Percentiles rank a stretch among this genome's conserved stretches.
Evolutionary conservation across 2,888 invertebrate species (phyloP).

Genomic region (Caenorhabditis plicata): DNA sequence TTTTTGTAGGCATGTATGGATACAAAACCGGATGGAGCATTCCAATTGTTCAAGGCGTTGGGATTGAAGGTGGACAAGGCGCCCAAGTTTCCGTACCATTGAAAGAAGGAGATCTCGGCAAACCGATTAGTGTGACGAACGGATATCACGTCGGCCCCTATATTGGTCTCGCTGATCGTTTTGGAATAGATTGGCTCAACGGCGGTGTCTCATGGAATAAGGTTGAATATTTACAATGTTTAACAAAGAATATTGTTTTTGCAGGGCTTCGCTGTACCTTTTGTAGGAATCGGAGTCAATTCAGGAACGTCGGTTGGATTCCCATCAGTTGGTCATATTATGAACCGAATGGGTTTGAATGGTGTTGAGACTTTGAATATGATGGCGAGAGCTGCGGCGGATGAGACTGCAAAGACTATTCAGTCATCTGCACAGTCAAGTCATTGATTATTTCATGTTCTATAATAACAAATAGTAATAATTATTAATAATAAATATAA

Average conservation of each 20-base stretch:
- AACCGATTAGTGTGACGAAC: constrained; percentile 49
- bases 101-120: constrained; percentile 56
- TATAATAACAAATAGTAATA: too few relatives aligned
- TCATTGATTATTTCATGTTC: too few relatives aligned
- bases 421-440: too few relatives aligned
- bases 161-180: constrained; percentile 51
- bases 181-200: constrained; percentile 60
- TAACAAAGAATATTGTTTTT: neutral
- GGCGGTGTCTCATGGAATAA: constrained; percentile 53
- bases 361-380: constrained; percentile 36
- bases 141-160: constrained; percentile 59
- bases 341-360: constrained; percentile 46
- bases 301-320: constrained; percentile 54
- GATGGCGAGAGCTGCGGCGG: constrained; percentile 30
- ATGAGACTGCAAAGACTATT: constrained; percentile 25
- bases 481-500: too few relatives aligned
- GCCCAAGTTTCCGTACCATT: constrained; percentile 45
- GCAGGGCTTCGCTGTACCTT: constrained; percentile 51
- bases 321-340: constrained; percentile 51
- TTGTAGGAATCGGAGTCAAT: constrained; percentile 57
- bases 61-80: constrained; percentile 55
- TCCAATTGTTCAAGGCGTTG: constrained; percentile 50
- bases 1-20: constrained; percentile 46
- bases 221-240: constrained; percentile 8
- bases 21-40: constrained; percentile 58